Base-by-base conservation (phyloP, 2,797 vertebrate genomes). In the Coluber constrictor region DNA sequence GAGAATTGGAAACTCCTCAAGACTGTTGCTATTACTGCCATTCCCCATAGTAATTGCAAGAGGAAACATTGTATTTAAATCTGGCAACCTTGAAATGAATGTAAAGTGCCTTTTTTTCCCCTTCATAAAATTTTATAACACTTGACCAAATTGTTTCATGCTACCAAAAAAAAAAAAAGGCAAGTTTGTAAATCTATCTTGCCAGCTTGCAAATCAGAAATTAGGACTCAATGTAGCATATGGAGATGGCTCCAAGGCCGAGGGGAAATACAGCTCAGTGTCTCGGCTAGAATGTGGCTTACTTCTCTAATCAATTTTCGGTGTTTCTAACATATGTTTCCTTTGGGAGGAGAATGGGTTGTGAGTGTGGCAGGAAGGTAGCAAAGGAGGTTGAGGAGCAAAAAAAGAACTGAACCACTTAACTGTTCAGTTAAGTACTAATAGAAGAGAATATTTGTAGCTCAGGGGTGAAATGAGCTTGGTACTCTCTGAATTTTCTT, bases 41-140 rank as follows among this genome's bases (percentile, higher is more conserved):
- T 93, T 93, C 92, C 89, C 89, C 32, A 23, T 90, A 74, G 92
- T 88, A 93, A 90, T 93, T 93, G 92, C 92, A 93, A 93, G 90
- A 88, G 89, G 86, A 90, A 93, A 93, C 92, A 93, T 88, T 93
- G 83, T 90, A 90, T 93, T 93, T 93, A 93, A 93, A 93, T 93
- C 59, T n/a, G 55, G 92, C 86, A 93, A 93, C 92, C 89, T 93
- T 93, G 92, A 93, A 93, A 93, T 93, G 92, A 93, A 90, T 74
- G 61, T 88, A 90, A 93, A 90, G 55, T 88, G 60, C 51, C 87
- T 79, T 86, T 70, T 43, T n/a, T 57, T 15, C 16, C 63, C 55
- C 55, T 79, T 86, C 89, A 93, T 93, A 93, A 93, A 93, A 90
- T 70, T 93, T 93, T 93, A 93, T 93, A 93, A 88, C 92, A 93